Percentiles rank a stretch among this genome's conserved stretches.
phyloP scores from a whole-genome alignment of 2,113 vertebrate species.

The Saccopteryx bilineata region DNA sequence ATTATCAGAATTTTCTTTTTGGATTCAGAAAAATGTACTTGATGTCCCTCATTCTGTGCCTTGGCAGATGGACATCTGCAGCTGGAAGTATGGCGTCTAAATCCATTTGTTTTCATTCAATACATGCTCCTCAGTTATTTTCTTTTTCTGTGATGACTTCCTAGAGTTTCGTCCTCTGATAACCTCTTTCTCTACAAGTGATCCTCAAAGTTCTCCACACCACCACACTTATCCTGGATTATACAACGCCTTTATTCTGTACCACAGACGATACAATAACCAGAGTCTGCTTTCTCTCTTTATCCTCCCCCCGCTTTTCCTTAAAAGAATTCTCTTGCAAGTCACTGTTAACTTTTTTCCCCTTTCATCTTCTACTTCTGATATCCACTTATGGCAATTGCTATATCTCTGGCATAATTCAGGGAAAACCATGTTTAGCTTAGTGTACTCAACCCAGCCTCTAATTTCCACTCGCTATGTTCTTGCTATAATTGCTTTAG shows the following conservation, averaged over 20 bases:
- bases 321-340: neutral
- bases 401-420: neutral
- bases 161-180: neutral
- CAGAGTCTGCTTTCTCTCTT: neutral
- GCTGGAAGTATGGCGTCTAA: neutral
- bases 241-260: neutral
- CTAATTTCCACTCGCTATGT: accelerated
- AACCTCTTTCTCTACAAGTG: neutral
- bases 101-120: neutral
- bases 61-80: neutral
- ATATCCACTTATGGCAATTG: neutral
- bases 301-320: neutral
- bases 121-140: neutral
- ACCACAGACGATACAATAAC: neutral
- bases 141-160: neutral
- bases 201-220: neutral
- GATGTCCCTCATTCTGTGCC: neutral
- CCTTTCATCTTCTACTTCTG: neutral
- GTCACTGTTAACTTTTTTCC: neutral
- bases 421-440: neutral
- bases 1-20: neutral
- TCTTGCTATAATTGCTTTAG: neutral
- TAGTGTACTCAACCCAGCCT: neutral
- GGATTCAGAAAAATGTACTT: neutral
- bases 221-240: neutral